Base-by-base conservation (phyloP, 2,888 invertebrate species). In the Chloroclystis v-ata region DNA sequence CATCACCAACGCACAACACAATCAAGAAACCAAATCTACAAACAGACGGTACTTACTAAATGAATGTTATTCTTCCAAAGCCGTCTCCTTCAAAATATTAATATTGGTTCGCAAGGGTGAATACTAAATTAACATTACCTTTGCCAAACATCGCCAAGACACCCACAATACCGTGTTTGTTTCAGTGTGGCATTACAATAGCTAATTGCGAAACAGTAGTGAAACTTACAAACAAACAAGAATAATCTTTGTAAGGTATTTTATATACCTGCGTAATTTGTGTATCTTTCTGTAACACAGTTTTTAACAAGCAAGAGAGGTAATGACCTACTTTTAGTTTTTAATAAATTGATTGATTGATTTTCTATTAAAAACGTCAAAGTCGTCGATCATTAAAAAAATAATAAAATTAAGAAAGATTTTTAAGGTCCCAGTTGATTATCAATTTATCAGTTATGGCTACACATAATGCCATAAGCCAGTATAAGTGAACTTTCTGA, bases 81-180 rank as follows among this genome's bases (percentile, higher is more conserved):
- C 60, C 49, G 59, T 54, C 54, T 43, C 51, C 47, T 63, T 57
- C 79, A 66, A 80, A 84, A 84, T 85, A 85, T 85, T 83, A 85
- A 86, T 85, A 83, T 81, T 73, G 68, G 70, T 68, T 63, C 59
- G 63, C 65, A 72, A 73, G 84, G 85, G 82, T 84, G 86, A 87
- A 87, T 85, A 82, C 82, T 70, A 82, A 86, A 87, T 87, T 87
- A 86, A 87, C 86, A 86, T 85, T 84, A 86, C 86, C 86, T 86
- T 85, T 52, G 60, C 71, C 82, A 86, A 87, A 86, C 84, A 85
- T 45, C 41, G 37, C 68, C 76, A 78, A 86, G 84, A 86, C 86
- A 84, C 76, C 74, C 83, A 71, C 76, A 78, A 78, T 82, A 83
- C 86, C 82, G 84, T 86, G 86, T 87, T 87, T 87, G 84, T 65